phyloP scores from a whole-genome alignment of 1,140 invertebrate species.

The Papilio xuthus region DNA sequence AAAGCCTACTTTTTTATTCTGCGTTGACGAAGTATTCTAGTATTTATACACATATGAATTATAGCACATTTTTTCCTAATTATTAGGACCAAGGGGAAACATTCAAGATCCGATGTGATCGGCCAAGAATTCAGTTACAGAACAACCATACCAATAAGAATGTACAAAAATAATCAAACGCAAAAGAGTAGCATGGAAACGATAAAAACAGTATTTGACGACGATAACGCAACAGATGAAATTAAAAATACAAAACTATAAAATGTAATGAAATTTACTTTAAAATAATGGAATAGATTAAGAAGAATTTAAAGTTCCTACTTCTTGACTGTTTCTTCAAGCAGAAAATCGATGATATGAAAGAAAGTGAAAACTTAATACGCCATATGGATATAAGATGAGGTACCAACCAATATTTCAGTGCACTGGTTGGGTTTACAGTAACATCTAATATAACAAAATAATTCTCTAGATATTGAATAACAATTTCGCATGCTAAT shows the following conservation, averaged over 20 bases:
- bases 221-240: constrained; percentile 49
- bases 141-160: constrained; percentile 43
- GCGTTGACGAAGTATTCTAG: no score
- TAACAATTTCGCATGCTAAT: not conserved
- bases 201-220: constrained; percentile 50
- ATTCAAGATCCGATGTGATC: constrained; percentile 41
- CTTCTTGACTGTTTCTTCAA: not conserved
- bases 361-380: not conserved
- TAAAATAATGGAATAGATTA: not conserved
- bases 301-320: not conserved
- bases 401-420: constrained; percentile 28
- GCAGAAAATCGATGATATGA: not conserved
- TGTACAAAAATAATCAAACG: constrained; percentile 40
- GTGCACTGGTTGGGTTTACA: constrained; percentile 23
- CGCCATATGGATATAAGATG: not conserved
- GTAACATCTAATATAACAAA: not conserved
- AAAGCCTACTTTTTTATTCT: no score
- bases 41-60: no score
- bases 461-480: not conserved
- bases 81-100: constrained; percentile 63
- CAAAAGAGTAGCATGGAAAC: constrained; percentile 59
- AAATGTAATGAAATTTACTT: not conserved
- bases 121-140: constrained; percentile 41
- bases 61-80: constrained; percentile 41
- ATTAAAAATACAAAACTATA: constrained; percentile 47